Percentiles rank a stretch among this genome's conserved stretches.
These are phyloP conservation scores for Campoplex nolae DNA, from an alignment of 2,888 invertebrate genomes.

Conservation along the genomic window DNA sequence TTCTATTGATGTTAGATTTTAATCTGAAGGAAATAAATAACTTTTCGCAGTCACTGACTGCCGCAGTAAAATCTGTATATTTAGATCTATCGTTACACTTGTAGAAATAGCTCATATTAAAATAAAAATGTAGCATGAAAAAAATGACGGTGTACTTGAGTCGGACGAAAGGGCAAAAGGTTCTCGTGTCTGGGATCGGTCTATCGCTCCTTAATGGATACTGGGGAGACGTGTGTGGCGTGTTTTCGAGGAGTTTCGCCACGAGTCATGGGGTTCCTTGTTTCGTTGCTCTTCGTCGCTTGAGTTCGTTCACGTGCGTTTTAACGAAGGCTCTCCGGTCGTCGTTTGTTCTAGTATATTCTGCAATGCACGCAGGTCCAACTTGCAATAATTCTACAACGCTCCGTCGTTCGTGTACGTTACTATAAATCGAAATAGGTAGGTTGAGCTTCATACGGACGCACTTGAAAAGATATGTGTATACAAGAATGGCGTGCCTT, in stretches of 20 bases:
- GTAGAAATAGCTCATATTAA: neutral
- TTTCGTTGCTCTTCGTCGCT: constrained; percentile 40
- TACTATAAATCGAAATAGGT: constrained; percentile 20
- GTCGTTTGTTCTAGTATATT: neutral
- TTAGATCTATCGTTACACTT: constrained; percentile 7
- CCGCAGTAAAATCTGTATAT: neutral
- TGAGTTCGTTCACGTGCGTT: constrained; percentile 59
- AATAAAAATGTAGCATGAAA: constrained; percentile 24
- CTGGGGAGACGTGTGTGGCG: constrained; percentile 40
- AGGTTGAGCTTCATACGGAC: constrained; percentile 27
- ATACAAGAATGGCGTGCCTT: constrained; percentile 8
- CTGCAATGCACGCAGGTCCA: constrained; percentile 28
- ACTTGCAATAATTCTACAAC: neutral
- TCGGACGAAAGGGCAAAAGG: constrained; percentile 56
- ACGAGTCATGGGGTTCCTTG: constrained; percentile 52
- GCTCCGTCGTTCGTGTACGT: constrained; percentile 4
- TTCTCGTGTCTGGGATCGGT: constrained; percentile 64
- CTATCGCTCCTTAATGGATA: constrained; percentile 67
- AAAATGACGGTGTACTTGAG: constrained; percentile 19
- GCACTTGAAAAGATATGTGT: constrained; percentile 31
- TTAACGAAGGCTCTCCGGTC: constrained; percentile 47
- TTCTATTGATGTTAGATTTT: too few relatives aligned
- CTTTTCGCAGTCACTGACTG: neutral
- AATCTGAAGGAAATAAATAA: too few relatives aligned
- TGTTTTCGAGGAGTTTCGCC: constrained; percentile 54